Base-by-base conservation (phyloP, 2,888 invertebrate genomes). In the Pyralis farinalis region DNA sequence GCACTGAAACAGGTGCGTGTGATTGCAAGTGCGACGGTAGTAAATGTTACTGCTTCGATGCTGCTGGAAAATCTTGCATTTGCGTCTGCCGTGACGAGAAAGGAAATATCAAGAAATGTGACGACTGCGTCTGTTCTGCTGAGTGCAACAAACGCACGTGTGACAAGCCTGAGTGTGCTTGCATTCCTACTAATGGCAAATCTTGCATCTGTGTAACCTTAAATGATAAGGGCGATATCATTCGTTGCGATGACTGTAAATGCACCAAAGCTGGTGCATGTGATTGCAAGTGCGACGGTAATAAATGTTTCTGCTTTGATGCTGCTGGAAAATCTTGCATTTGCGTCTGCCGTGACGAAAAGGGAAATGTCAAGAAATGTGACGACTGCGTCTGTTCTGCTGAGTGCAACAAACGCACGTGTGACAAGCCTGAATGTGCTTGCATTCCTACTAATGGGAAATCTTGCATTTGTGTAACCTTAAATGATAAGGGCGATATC, bases 401-500 rank as follows among this genome's bases (percentile, higher is more conserved):
- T 30, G 30, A n/a, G 6, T 3, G 22, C 46, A 40, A 12, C 29
- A n/a, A 6, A 35, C 12, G 41, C 28, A 40, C 7, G 28, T 48
- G 46, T 27, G 12, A 36, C 4, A 53, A 42, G 12, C 9, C 31
- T 1, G 43, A 25, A 32, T 62, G 62, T 6, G 3, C 37, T 8
- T 60, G 57, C 34, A 47, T 62, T 7, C 12, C 27, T 0, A 56
- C 53, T 27, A 46, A 37, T 0, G 59, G 52, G 1, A 57, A 52
- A 4, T 8, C 49, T 22, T 53, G 53, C 41, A 44, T 50, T 11
- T 56, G 53, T 9, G 37, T 59, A 0, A 51, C 52, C 25, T 36
- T 49, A 28, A 47, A 56, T 9, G 40, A 53, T 20, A 49, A 55
- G 0, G 53, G 54, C 0, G 44, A 46, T 3, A 42, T 57, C 3